phyloP scores from a whole-genome alignment of 2,113 vertebrate species.

The Marmota monax region DNA sequence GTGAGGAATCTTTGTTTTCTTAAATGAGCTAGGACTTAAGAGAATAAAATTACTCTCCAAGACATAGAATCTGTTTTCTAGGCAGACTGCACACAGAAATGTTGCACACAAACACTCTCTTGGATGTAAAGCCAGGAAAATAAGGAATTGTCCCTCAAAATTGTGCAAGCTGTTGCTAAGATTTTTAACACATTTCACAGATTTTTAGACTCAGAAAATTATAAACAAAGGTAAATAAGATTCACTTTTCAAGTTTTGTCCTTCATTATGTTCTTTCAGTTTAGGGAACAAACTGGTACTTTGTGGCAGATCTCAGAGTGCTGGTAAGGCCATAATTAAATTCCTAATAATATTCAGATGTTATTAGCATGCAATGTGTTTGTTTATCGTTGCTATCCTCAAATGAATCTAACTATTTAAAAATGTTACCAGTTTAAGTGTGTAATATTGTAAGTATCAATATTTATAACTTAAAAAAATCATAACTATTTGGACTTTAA shows the following conservation, averaged over 20 bases:
- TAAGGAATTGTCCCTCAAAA: neutral
- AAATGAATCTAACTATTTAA: neutral
- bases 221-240: neutral
- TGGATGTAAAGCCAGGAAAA: neutral
- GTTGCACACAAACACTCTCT: neutral
- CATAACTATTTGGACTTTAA: neutral
- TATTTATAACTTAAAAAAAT: neutral
- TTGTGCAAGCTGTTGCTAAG: neutral
- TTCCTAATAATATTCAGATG: neutral
- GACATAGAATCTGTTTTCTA: neutral
- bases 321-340: neutral
- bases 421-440: neutral
- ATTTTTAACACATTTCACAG: neutral
- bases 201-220: neutral
- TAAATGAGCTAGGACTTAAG: neutral
- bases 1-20: neutral
- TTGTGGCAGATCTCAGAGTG: neutral
- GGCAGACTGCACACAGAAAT: neutral
- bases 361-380: neutral
- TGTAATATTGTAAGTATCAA: neutral
- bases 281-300: neutral
- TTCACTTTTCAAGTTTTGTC: neutral
- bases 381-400: neutral
- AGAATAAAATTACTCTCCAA: neutral
- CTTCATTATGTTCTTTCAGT: neutral